Evolutionary conservation across 2,797 vertebrate species (phyloP).

Genomic region (Gallinago stenura): DNA sequence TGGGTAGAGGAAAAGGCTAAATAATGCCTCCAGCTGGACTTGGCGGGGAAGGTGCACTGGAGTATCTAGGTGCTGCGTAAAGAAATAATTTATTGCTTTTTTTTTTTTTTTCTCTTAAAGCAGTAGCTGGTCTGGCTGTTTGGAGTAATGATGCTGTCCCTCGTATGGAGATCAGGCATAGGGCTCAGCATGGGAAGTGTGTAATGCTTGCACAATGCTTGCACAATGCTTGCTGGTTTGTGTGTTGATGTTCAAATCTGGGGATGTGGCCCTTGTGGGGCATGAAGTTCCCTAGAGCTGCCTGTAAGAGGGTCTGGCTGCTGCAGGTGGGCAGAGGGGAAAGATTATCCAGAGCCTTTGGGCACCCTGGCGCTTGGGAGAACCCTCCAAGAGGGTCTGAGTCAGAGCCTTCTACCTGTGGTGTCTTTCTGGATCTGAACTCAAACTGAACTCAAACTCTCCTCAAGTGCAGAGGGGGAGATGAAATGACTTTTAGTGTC

Average conservation of each 20-base stretch:
- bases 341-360: background rate
- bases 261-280: accelerated
- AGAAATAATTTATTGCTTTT: background rate
- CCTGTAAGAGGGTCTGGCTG: background rate
- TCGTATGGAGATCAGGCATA: background rate
- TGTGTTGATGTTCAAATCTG: background rate
- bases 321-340: background rate
- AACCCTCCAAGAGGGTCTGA: background rate
- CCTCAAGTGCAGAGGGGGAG: background rate
- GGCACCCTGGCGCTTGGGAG: accelerated
- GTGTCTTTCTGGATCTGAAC: background rate
- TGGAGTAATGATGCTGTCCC: accelerated
- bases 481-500: background rate
- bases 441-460: background rate
- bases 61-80: background rate
- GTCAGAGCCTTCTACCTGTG: background rate
- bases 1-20: background rate
- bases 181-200: background rate
- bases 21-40: background rate
- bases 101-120: background rate
- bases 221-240: background rate
- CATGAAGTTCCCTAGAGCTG: background rate
- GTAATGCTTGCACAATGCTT: too few species aligned
- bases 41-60: background rate
- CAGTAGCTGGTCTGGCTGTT: background rate